Evolutionary conservation across 2,113 vertebrate genomes (phyloP).

Genomic region (Thomomys bottae): DNA sequence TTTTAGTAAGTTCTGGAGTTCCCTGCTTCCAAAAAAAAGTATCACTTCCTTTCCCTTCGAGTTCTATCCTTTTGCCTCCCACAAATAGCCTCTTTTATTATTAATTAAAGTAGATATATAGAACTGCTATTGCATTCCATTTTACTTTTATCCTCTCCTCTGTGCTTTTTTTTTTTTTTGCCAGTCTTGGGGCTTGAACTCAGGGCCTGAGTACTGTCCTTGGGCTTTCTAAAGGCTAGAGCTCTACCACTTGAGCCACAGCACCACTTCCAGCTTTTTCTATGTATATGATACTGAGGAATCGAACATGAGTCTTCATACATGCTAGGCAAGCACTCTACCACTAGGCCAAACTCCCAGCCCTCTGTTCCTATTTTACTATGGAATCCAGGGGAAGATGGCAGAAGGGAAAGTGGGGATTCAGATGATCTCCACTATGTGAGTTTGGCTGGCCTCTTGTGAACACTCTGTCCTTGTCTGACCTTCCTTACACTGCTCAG

Average conservation of each 20-base stretch:
- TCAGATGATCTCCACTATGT: neutral
- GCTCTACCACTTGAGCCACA: no score
- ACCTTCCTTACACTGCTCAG: neutral
- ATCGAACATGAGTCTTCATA: no score
- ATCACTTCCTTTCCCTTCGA: neutral
- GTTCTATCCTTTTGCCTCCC: neutral
- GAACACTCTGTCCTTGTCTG: neutral
- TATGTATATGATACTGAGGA: no score
- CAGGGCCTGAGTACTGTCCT: no score
- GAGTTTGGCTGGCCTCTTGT: neutral
- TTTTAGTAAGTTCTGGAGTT: neutral
- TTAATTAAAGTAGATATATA: neutral
- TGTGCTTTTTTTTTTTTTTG: accelerated
- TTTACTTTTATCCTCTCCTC: neutral
- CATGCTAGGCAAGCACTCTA: no score
- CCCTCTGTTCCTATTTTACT: accelerated
- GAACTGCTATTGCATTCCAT: neutral
- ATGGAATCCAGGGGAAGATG: neutral
- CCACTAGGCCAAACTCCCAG: no score
- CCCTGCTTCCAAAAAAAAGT: neutral
- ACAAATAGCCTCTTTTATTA: neutral
- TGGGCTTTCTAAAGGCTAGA: no score
- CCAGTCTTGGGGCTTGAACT: no score
- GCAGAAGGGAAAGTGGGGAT: no score
- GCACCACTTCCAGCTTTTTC: no score